Base-by-base conservation (phyloP, 1,140 invertebrate genomes). In the Drosophila sp. region DNA sequence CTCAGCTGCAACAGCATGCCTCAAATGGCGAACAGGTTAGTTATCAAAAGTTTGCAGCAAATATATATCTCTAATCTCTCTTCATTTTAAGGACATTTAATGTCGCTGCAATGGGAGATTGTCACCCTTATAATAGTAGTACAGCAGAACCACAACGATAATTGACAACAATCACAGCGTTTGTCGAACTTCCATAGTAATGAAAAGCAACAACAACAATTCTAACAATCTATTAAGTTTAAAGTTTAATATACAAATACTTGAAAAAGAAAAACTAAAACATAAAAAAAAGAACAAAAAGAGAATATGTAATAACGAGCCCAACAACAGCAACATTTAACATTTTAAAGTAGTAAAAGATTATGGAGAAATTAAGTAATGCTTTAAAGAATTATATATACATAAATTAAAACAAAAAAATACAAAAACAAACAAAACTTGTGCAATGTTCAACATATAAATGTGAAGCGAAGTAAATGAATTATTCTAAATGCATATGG, bases 201-300 rank as follows among this genome's bases (percentile, higher is more conserved):
- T 7, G 3, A 69, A 58, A 64, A 73, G 75, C 76, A 72, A 82
- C 76, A 70, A 78, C 64, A 72, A 82, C 51, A 87, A 82, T 78
- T 83, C 79, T 89, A 89, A 87, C 62, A 87, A 82, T 83, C 50
- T 83, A 89, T 89, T 89, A 89, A 89, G 83, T 89, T 87, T 83
- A 87, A 89, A 82, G 83, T 79, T 78, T 65, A 76, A 76, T 71
- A 76, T 72, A 71, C 11, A 59, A 61, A 76, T 63, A 70, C 62
- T 46, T 70, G 58, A 36, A 45, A 46, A 46, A 59, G 41, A 21
- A 67, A 53, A 53, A 56, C 27, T 40, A 57, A 78, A 38, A 62
- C 13, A 43, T 21, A 53, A 62, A 64, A 62, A 54, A 36, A 38
- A 18, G 51, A 36, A 69, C 34, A 75, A 71, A 65, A 51, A 14